These are phyloP conservation scores for Eupithecia tripunctaria DNA, from an alignment of 2,888 invertebrate genomes.

Conservation along the genomic window DNA sequence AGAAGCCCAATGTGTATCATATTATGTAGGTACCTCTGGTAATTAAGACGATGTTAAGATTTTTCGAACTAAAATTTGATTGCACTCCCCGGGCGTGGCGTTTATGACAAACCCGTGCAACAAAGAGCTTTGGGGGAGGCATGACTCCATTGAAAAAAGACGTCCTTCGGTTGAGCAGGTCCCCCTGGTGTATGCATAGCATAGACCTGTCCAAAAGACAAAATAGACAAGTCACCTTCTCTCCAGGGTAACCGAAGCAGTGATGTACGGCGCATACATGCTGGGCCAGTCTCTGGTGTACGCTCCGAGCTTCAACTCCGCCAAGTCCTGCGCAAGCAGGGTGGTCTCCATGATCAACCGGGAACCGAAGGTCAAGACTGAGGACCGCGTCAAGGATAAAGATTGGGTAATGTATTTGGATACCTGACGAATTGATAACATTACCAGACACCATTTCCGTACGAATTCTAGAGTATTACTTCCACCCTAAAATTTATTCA, in stretches of 20 bases:
- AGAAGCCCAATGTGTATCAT: too few relatives aligned
- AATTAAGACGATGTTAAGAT: too few relatives aligned
- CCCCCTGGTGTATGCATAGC: background rate
- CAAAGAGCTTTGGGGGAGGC: background rate
- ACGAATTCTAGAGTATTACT: background rate
- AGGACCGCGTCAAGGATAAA: conserved; percentile 64
- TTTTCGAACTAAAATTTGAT: too few relatives aligned
- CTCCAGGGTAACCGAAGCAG: conserved; percentile 88
- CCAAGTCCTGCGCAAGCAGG: conserved; percentile 79
- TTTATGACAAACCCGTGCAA: too few relatives aligned
- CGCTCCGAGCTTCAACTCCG: conserved; percentile 90
- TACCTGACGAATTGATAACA: background rate
- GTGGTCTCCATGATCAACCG: conserved; percentile 68
- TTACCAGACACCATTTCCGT: background rate
- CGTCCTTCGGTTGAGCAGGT: background rate
- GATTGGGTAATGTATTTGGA: conserved; percentile 67
- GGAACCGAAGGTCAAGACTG: conserved; percentile 67
- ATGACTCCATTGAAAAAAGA: too few relatives aligned
- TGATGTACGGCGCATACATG: conserved; percentile 92
- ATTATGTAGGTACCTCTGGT: too few relatives aligned
- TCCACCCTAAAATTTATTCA: too few relatives aligned
- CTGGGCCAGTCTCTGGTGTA: conserved; percentile 90
- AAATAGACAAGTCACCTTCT: background rate
- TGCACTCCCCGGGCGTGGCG: background rate
- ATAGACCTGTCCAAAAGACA: background rate